phyloP scores from a whole-genome alignment of 92 coral and sea anemone species.

The Parazoanthus swiftii region DNA sequence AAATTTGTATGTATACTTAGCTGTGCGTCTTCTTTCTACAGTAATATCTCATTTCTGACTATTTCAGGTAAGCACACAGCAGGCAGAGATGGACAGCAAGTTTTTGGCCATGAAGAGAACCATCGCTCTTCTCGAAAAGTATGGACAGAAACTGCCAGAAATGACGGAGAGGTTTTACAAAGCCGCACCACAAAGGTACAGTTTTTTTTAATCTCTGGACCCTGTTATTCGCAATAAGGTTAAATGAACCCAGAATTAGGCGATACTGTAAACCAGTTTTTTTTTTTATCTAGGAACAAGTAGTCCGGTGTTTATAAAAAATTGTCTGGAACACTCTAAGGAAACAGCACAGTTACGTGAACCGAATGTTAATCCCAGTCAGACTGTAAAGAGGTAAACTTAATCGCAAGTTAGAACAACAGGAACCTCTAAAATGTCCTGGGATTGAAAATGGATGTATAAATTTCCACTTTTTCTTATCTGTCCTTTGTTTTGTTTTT shows the following conservation, averaged over 20 bases:
- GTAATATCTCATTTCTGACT: background rate
- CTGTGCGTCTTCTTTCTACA: too few species aligned
- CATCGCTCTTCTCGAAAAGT: conserved; percentile 87
- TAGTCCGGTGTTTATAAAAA: background rate
- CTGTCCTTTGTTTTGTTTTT: background rate
- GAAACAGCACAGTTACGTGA: too few species aligned
- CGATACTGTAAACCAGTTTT: too few species aligned
- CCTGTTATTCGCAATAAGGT: background rate
- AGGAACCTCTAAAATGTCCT: too few species aligned
- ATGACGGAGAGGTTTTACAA: conserved; percentile 95
- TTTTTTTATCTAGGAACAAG: background rate
- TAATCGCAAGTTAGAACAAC: too few species aligned
- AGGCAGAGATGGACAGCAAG: conserved; percentile 99
- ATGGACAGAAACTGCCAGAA: conserved; percentile 96
- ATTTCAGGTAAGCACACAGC: conserved; percentile 93
- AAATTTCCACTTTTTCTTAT: background rate
- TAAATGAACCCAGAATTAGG: background rate
- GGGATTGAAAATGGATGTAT: background rate
- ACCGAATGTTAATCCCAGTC: too few species aligned
- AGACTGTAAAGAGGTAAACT: too few species aligned
- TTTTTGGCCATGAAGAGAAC: conserved; percentile 99
- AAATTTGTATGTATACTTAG: background rate
- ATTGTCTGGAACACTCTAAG: background rate
- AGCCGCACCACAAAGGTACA: conserved; percentile 97
- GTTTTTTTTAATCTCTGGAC: too few species aligned